A percentile compares a stretch with the other conserved stretches of the same genome.
These are phyloP conservation scores for Ditula angustiorana DNA, from an alignment of 2,888 invertebrate genomes.

Conservation along the genomic window DNA sequence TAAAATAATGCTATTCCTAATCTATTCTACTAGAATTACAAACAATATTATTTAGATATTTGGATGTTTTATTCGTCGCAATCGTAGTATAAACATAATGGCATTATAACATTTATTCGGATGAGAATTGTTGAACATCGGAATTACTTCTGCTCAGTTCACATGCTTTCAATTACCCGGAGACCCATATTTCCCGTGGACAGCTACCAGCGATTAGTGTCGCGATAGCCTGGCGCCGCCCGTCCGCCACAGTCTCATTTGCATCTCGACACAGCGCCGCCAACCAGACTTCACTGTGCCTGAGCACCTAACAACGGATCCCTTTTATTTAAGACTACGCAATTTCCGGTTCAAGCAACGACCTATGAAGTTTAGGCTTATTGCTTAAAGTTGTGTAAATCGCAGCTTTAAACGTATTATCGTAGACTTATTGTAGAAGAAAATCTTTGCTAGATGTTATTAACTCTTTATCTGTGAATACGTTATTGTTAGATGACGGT, in stretches of 20 bases:
- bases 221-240: conserved; percentile 57
- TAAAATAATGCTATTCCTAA: no score
- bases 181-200: conserved; percentile 31
- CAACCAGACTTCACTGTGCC: conserved; percentile 40
- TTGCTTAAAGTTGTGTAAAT: no score
- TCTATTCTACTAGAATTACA: no score
- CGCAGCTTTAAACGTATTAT: no score
- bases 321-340: background rate
- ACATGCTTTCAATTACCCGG: conserved; percentile 32
- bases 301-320: background rate
- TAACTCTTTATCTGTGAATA: no score
- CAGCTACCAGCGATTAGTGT: conserved; percentile 40
- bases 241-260: conserved; percentile 65
- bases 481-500: no score
- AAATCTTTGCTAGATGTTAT: no score
- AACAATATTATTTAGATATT: no score
- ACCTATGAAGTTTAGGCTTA: background rate
- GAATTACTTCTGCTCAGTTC: conserved; percentile 34
- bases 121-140: conserved; percentile 10
- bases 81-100: background rate
- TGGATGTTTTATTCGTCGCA: background rate
- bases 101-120: background rate
- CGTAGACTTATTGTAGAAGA: no score
- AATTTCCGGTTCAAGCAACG: background rate
- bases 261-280: conserved; percentile 64